Conservation (phyloP, 2,888 invertebrate species). For the Steromphala cineraria region DNA sequence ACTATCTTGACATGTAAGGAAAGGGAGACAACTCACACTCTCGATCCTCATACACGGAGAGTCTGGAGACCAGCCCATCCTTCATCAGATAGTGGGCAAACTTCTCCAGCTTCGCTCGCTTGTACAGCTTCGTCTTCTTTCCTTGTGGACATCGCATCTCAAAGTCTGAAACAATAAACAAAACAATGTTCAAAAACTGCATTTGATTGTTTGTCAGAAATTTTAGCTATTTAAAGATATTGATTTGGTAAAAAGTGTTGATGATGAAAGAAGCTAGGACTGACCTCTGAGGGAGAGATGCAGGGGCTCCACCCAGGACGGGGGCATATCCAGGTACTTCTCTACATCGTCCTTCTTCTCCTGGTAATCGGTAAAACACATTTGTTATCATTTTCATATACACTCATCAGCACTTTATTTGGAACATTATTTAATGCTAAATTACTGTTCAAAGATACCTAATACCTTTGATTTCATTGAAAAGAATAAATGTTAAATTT, state of each 20-base stretch:
- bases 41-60: conserved; percentile 72
- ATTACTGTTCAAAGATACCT: too few species aligned
- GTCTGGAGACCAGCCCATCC: conserved; percentile 82
- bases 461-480: too few species aligned
- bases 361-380: conserved; percentile 34
- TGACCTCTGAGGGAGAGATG: conserved; percentile 68
- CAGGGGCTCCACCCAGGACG: conserved; percentile 74
- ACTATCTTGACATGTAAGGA: too few species aligned
- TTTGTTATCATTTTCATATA: conserved; percentile 73
- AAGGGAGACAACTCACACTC: conserved; percentile 65
- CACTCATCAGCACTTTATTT: too few species aligned
- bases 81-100: conserved; percentile 85
- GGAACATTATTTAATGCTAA: too few species aligned
- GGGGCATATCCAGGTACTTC: conserved; percentile 74
- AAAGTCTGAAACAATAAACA: conserved; percentile 64
- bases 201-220: too few species aligned
- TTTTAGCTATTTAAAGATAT: too few species aligned
- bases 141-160: conserved; percentile 83
- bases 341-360: conserved; percentile 71
- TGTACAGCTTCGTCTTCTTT: conserved; percentile 81
- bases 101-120: conserved; percentile 84
- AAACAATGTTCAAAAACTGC: too few species aligned
- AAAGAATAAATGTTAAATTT: too few species aligned
- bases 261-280: neutral
- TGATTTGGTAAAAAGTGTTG: too few species aligned